Evolutionary conservation across 2,113 vertebrate genomes (phyloP).

Genomic region (Lasiurus borealis): DNA sequence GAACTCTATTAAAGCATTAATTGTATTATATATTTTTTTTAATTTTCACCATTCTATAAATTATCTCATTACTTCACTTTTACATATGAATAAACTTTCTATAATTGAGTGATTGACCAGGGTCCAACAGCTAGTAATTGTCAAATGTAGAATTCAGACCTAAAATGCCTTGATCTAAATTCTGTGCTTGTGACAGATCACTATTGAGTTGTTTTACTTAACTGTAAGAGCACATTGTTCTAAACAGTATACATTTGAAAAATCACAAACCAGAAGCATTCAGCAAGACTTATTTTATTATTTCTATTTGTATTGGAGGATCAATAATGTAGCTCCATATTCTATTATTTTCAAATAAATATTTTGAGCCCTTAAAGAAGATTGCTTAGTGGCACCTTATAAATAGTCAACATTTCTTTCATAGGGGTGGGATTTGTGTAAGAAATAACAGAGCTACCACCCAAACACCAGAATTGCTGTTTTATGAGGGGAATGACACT

Average conservation of each 20-base stretch:
- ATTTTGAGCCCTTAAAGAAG: not conserved
- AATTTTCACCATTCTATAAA: not conserved
- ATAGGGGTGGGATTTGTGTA: not conserved
- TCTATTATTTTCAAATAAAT: not conserved
- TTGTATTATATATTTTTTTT: not conserved
- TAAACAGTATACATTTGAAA: not conserved
- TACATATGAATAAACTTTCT: not conserved
- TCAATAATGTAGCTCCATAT: not conserved
- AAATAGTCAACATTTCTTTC: not conserved
- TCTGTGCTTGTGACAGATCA: not conserved
- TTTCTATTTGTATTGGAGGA: constrained; percentile 19
- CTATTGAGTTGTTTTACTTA: not conserved
- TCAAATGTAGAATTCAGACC: not conserved
- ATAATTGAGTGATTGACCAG: not conserved
- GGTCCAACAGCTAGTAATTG: not conserved
- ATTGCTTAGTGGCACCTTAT: not conserved
- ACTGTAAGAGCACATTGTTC: not conserved
- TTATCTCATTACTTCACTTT: not conserved
- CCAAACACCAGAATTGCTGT: not conserved
- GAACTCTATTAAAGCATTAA: not conserved
- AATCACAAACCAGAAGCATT: not conserved
- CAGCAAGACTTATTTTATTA: not conserved
- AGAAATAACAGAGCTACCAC: not conserved
- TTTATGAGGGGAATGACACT: not conserved
- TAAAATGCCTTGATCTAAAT: not conserved